Evolutionary conservation across 2,797 vertebrate genomes (phyloP).

Genomic region (Cheirogaleus major): DNA sequence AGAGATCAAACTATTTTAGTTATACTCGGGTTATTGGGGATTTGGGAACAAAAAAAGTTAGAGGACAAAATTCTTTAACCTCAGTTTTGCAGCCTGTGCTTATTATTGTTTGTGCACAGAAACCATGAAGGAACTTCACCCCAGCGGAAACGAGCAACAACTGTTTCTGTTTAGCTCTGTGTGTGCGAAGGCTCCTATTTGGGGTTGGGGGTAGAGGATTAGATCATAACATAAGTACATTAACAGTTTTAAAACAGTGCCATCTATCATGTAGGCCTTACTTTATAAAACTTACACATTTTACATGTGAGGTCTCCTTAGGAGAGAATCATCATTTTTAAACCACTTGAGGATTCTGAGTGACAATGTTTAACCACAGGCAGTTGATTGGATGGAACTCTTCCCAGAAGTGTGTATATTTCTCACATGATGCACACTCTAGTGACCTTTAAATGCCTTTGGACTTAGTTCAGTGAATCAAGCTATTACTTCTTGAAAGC

Average conservation of each 20-base stretch:
- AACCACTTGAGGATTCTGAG: slow-evolving; percentile 66
- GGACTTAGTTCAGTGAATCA: slow-evolving; percentile 73
- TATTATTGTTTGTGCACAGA: slow-evolving; percentile 67
- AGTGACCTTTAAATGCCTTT: slow-evolving; percentile 70
- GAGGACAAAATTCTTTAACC: slow-evolving; percentile 60
- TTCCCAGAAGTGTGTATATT: slow-evolving; percentile 66
- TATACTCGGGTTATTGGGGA: slow-evolving; percentile 61
- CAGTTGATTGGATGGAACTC: slow-evolving; percentile 69
- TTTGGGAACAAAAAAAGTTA: slow-evolving; percentile 53
- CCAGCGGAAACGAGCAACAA: slow-evolving; percentile 29
- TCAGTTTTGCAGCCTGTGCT: slow-evolving; percentile 16
- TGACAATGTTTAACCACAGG: slow-evolving; percentile 75
- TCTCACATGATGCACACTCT: slow-evolving; percentile 48
- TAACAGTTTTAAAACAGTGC: slow-evolving; percentile 62
- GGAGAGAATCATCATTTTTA: slow-evolving; percentile 53
- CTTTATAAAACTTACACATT: slow-evolving; percentile 52
- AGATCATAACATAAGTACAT: slow-evolving; percentile 67
- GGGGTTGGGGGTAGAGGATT: slow-evolving; percentile 56
- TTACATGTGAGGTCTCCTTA: slow-evolving; percentile 58
- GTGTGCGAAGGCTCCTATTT: slow-evolving; percentile 42
- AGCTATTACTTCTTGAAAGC: slow-evolving; percentile 52
- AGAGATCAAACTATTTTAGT: slow-evolving; percentile 58
- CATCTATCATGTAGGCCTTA: slow-evolving; percentile 62
- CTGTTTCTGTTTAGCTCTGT: slow-evolving; percentile 70
- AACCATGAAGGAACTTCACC: slow-evolving; percentile 19